These are phyloP conservation scores for Geodia barretti DNA, from an alignment of 37 sponge, comb jelly and placozoan genomes.

Conservation along the genomic window DNA sequence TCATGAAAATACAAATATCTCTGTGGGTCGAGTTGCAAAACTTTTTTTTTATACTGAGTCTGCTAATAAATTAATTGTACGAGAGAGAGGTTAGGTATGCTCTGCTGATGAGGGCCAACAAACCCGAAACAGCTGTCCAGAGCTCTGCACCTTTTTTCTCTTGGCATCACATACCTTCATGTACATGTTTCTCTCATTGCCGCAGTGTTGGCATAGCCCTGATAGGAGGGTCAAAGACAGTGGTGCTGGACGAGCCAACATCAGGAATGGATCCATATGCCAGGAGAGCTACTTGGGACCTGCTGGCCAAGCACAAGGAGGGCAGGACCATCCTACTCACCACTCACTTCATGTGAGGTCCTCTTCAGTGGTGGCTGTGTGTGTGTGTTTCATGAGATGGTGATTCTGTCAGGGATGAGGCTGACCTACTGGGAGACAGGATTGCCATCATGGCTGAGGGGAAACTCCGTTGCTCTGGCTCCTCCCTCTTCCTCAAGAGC, in stretches of 20 bases:
- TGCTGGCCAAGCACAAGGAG: constrained; percentile 76
- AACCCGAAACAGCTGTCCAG: too few relatives aligned
- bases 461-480: constrained; percentile 76
- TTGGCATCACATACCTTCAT: not conserved
- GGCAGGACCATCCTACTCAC: constrained; percentile 86
- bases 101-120: too few relatives aligned
- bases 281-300: constrained; percentile 91
- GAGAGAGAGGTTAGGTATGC: too few relatives aligned
- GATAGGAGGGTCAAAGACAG: constrained; percentile 77
- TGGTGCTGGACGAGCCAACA: constrained; percentile 97
- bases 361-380: not conserved
- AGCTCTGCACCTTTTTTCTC: too few relatives aligned
- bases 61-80: too few relatives aligned
- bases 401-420: constrained; percentile 85
- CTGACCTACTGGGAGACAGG: constrained; percentile 97
- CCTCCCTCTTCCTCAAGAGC: constrained; percentile 93
- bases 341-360: not conserved
- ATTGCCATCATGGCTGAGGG: constrained; percentile 97
- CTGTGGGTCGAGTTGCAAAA: too few relatives aligned
- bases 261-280: constrained; percentile 94
- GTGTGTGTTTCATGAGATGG: not conserved
- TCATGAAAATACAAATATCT: too few relatives aligned
- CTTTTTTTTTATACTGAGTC: too few relatives aligned
- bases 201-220: constrained; percentile 22
- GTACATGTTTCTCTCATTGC: constrained; percentile 36